Evolutionary conservation across 2,888 invertebrate genomes (phyloP), one percentile per base, ranked within the genome.

Genomic region (Synanthedon myopaeformis): DNA sequence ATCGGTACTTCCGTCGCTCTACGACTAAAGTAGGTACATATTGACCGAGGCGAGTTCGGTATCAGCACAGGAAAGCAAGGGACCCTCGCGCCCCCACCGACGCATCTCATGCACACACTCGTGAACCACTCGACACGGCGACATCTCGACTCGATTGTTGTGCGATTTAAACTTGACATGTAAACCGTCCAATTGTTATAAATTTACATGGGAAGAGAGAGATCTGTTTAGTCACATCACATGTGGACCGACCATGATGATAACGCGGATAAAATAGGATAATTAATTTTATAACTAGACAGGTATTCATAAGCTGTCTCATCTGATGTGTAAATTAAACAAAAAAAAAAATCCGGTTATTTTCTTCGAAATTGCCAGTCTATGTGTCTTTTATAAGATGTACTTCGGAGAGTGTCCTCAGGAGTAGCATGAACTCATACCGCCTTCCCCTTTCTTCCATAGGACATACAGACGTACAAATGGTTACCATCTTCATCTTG

Each of bases 1-100:
- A 82, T 83, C 79, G 70, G 59, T 58, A 69, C 68, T 82, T 85
- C 85, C 85, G 83, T 73, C 63, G 70, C 56, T 70, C 57, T 63
- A 61, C 67, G 63, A 60, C 65, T 70, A 70, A 72, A 74, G 8
- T 23, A 23, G 23, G 23, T 8, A 35, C 28, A 35, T 35, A 35
- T 35, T 35, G 35, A 35, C 35, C 35, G 70, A 70, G 64, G 63
- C 59, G 61, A 63, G 56, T 49, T 45, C 35, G 35, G 10, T 6
- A 35, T 35, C 35, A 35, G 35, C 6, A 35, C 35, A 35, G 35
- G 35, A 35, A 35, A 35, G 35, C 35, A 35, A 57, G 59, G 61
- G 65, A 61, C 62, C 62, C 63, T 59, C 61, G 54, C 61, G 62
- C 60, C 65, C 67, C 58, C 64, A 58, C 49, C 56, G 58, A 56